Conservation (phyloP, 2,113 vertebrate genomes). For the Myodes glareolus region DNA sequence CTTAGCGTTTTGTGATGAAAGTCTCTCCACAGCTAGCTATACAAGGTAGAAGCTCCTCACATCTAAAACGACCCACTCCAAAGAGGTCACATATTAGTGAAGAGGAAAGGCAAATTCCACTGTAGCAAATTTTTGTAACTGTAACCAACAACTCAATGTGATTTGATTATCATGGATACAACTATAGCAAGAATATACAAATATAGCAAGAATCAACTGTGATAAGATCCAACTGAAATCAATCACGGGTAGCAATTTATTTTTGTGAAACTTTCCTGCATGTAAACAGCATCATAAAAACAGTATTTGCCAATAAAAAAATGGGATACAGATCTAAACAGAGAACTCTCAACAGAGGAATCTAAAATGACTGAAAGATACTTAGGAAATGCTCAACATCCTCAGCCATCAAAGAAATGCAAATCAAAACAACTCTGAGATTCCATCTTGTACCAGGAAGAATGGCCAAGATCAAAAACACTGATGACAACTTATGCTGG, state of each 20-base stretch:
- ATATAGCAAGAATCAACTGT: slow-evolving; percentile 7
- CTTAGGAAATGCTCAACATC: too few relatives aligned
- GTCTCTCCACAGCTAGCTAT: slow-evolving; percentile 1
- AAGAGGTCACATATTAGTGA: slow-evolving; percentile 43
- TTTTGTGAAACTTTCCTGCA: slow-evolving; percentile 19
- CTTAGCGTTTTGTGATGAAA: slow-evolving; percentile 51
- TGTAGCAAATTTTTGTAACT: slow-evolving; percentile 42
- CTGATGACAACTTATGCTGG: too few relatives aligned
- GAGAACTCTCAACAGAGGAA: too few relatives aligned
- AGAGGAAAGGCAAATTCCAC: slow-evolving; percentile 48
- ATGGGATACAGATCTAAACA: too few relatives aligned
- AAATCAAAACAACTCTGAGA: too few relatives aligned
- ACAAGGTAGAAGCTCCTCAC: slow-evolving; percentile 43
- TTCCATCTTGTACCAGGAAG: too few relatives aligned
- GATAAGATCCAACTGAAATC: slow-evolving; percentile 52
- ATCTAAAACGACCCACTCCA: slow-evolving; percentile 49
- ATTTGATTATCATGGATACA: slow-evolving; percentile 31
- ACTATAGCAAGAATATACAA: neutral
- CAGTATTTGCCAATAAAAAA: neutral
- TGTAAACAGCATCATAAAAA: slow-evolving; percentile 35
- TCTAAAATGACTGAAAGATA: too few relatives aligned
- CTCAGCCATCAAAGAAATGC: too few relatives aligned
- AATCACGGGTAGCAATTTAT: slow-evolving; percentile 12
- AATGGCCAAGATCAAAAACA: too few relatives aligned
- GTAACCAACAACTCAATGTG: slow-evolving; percentile 19